Percentiles rank a stretch among this genome's conserved stretches.
These are phyloP conservation scores for Globia sparganii DNA, from an alignment of 2,888 invertebrate species.

Conservation along the genomic window DNA sequence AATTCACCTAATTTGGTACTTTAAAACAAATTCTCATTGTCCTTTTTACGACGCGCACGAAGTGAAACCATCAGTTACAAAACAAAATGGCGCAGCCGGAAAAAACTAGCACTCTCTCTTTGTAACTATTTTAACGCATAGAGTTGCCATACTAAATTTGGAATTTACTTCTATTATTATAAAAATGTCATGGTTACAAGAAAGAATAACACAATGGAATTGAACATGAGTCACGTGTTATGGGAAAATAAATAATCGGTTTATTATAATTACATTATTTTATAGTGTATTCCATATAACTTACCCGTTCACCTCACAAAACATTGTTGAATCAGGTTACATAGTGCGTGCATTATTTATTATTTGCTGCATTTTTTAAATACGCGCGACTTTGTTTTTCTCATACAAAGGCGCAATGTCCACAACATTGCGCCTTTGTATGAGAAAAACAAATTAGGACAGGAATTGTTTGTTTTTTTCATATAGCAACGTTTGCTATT, in stretches of 20 bases:
- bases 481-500: not conserved
- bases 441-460: not conserved
- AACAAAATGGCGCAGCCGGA: not conserved
- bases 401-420: no score
- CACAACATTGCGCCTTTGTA: not conserved
- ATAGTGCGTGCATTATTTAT: no score
- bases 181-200: not conserved
- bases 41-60: not conserved
- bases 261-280: not conserved
- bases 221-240: not conserved
- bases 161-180: no score
- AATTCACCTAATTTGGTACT: not conserved
- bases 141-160: no score
- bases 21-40: slow-evolving; percentile 2
- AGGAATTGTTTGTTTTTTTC: not conserved
- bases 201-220: not conserved
- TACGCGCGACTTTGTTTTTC: no score
- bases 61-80: not conserved
- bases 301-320: not conserved
- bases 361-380: not conserved
- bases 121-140: not conserved
- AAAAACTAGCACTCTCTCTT: not conserved
- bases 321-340: not conserved
- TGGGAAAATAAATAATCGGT: not conserved
- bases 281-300: not conserved